Conservation (phyloP, 30 jellyfish, hydroid and myxozoan species). For the Cassiopea andromeda region DNA sequence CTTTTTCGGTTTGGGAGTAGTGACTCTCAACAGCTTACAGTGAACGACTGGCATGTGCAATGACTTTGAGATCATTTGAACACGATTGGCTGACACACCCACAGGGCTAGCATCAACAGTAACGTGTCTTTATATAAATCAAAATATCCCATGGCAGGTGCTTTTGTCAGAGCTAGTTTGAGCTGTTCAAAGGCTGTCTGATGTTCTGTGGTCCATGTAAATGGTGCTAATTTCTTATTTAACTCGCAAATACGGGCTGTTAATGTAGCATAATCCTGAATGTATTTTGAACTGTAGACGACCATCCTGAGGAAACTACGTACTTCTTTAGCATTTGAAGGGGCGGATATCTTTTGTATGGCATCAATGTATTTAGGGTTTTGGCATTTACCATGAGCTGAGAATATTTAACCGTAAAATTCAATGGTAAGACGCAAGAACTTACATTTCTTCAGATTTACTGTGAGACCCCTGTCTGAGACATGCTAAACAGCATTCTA, state of each 20-base stretch:
- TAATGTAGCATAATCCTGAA: conserved; percentile 23
- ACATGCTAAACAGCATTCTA: too few relatives aligned
- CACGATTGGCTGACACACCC: conserved; percentile 37
- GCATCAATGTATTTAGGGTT: conserved; percentile 43
- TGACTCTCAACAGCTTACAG: conserved; percentile 23
- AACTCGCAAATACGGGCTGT: conserved; percentile 56
- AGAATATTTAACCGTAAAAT: neutral
- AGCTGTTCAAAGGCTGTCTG: conserved; percentile 31
- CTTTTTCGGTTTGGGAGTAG: conserved; percentile 60
- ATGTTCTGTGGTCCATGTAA: conserved; percentile 29
- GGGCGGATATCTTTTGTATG: conserved; percentile 8
- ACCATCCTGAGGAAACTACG: conserved; percentile 46
- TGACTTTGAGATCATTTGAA: neutral
- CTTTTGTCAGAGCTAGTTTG: conserved; percentile 9
- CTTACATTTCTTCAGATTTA: too few relatives aligned
- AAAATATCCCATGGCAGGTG: conserved; percentile 48
- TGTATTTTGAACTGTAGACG: conserved; percentile 16
- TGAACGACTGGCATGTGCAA: conserved; percentile 41
- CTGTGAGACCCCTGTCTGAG: too few relatives aligned
- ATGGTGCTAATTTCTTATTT: conserved; percentile 14
- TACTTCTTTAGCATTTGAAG: conserved; percentile 31
- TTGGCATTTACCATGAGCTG: neutral
- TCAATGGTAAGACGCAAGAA: neutral
- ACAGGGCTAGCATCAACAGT: conserved; percentile 57
- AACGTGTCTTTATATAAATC: conserved; percentile 29